Base-by-base conservation (phyloP, 2,797 vertebrate genomes). In the Gobio occitaniae region DNA sequence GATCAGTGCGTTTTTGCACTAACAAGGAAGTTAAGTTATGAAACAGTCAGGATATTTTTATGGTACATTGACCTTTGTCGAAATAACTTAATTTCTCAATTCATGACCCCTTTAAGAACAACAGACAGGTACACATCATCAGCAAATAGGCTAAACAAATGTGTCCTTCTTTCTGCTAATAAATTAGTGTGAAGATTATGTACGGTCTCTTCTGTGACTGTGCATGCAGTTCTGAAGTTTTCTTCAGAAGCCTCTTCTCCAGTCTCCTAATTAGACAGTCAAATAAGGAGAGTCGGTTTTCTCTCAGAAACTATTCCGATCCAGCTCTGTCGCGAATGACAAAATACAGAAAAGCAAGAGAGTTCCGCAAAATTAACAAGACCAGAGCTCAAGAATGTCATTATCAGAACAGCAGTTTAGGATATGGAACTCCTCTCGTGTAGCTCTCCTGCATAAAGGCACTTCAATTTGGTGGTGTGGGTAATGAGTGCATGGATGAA, bases 221-320 rank as follows among this genome's bases (percentile, higher is more conserved):
- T 15, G 15, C n/a, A 52, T 41, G 32, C 10, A 1, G 1, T 63
- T 29, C 36, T 11, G 6, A 74, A 50, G 54, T 38, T 74, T 8
- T 74, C 19, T 68, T 80, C 7, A 69, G 63, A 54, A 68, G 47
- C 29, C 78, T 68, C n/a, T 68, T 54, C 44, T 69, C 16, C 32
- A 81, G n/a, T 32, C 52, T 61, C 36, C 70, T 25, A 38, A 75
- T 83, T 74, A 75, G 81, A 83, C 19, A 50, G 68, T 72, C 13
- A 72, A 56, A 82, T 61, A 32, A 17, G 16, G 12, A 72, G 17
- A 71, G 80, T 50, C 54, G 36, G 80, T 61, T 41, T 61, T 50
- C 44, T 66, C 71, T 41, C 32, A 52, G 17, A 66, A 75, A 52
- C 29, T 66, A 32, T 47, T 66, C 71, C 72, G 38, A 82, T 82